Base-by-base conservation (phyloP, 1,140 invertebrate species). In the Aphelenchoides besseyi region DNA sequence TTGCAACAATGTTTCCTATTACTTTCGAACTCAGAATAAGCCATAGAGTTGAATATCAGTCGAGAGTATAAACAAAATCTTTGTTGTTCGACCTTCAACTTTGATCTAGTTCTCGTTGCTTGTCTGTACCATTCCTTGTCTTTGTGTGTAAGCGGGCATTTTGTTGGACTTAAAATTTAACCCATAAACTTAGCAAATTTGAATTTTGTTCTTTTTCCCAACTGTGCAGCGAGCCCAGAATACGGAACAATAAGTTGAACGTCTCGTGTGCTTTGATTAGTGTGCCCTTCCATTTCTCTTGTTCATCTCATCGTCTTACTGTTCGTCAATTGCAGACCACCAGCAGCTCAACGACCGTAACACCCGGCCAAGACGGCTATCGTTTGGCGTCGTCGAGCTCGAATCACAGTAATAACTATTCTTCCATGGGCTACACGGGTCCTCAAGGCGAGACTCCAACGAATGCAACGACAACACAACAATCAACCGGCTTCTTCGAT, bases 341-440 rank as follows among this genome's bases (percentile, higher is more conserved):
- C 48, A 2, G 2, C 30, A 30, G 59, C n/a, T 30, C 59, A 16
- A 61, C 30, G n/a, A 29, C 29, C 16, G 71, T 29, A 3, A 18
- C 69, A n/a, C 36, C 18, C 9, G 69, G 18, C 26, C 26, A 64
- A 30, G 57, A 74, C 53, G 52, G 64, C 18, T 37, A 37, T 26
- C 61, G 72, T 9, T 52, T 73, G n/a, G 72, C 72, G 16, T 33
- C 36, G 8, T 68, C 54, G 18, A 55, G 67, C 8, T 75, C 73
- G 5, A 77, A 55, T 48, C 23, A 18, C 26, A 72, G 8, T 1
- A 74, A 70, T 55, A 74, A 74, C 66, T 74, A 74, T 32, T 16
- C 68, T 2, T 71, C 64, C 66, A 74, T 74, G 73, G 73, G 64
- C 12, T 61, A 41, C 36, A 74, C 72, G 1, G 72, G 72, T 18